Evolutionary conservation across 2,888 invertebrate species (phyloP).

Genomic region (Agrochola circellaris): DNA sequence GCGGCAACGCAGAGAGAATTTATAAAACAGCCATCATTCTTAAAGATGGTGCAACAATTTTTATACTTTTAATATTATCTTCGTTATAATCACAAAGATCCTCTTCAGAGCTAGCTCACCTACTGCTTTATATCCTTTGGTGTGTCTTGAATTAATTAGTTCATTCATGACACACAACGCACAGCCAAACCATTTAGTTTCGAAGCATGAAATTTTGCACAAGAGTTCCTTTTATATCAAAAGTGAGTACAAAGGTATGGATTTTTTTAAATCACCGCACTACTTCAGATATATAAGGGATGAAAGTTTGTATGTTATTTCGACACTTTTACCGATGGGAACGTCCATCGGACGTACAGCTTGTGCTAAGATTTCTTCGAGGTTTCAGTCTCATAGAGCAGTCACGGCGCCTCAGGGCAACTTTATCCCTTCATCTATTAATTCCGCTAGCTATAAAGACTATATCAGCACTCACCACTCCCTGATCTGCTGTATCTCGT

Average conservation of each 20-base stretch:
- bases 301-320: too few relatives aligned
- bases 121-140: neutral
- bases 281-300: neutral
- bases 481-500: constrained; percentile 90
- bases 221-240: neutral
- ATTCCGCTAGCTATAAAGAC: neutral
- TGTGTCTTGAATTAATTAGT: neutral
- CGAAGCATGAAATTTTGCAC: neutral
- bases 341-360: neutral
- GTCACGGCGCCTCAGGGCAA: neutral
- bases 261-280: neutral
- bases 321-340: neutral
- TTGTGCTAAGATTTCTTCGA: neutral
- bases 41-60: neutral
- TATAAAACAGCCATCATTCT: neutral
- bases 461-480: constrained; percentile 86
- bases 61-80: neutral
- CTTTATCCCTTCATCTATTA: neutral
- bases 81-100: neutral
- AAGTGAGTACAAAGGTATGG: neutral
- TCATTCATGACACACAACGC: neutral
- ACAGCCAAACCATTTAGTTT: neutral
- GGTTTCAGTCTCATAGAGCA: neutral
- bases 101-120: neutral
- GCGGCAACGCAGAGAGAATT: neutral